Evolutionary conservation across 2,797 vertebrate species (phyloP).

Genomic region (Spondyliosoma cantharus): DNA sequence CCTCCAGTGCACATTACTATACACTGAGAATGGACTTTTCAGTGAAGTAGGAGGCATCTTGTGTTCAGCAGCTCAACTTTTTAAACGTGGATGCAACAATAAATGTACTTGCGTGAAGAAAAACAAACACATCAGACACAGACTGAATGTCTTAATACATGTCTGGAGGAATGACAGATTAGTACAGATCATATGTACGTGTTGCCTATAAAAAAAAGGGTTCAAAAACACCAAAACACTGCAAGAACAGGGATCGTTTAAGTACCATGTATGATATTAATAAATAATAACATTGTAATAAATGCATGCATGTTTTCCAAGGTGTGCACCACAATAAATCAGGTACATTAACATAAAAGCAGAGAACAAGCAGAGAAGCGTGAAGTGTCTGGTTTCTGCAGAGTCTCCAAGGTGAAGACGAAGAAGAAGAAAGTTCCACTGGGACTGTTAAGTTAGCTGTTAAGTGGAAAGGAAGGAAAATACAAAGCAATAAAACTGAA

Average conservation of each 20-base stretch:
- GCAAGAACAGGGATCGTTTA: neutral
- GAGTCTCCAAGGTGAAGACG: neutral
- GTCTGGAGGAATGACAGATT: neutral
- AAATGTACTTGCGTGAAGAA: too few species aligned
- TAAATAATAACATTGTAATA: neutral
- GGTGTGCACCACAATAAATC: neutral
- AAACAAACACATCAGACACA: neutral
- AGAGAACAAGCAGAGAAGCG: neutral
- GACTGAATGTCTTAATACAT: neutral
- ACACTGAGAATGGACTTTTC: too few species aligned
- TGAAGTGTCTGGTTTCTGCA: constrained; percentile 17
- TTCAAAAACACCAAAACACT: too few species aligned
- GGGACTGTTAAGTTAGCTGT: neutral
- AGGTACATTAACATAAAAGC: neutral
- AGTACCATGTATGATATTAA: neutral
- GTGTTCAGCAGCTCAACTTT: too few species aligned
- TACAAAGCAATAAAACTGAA: constrained; percentile 2
- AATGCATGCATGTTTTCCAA: neutral
- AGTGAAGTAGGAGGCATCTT: too few species aligned
- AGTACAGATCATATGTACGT: too few species aligned
- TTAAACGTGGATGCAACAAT: too few species aligned
- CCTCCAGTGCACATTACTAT: too few species aligned
- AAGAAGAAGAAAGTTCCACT: neutral
- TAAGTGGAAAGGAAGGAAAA: neutral
- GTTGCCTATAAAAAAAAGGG: too few species aligned